phyloP scores from a whole-genome alignment of 2,113 vertebrate genomes.

The Ceratotherium simum region DNA sequence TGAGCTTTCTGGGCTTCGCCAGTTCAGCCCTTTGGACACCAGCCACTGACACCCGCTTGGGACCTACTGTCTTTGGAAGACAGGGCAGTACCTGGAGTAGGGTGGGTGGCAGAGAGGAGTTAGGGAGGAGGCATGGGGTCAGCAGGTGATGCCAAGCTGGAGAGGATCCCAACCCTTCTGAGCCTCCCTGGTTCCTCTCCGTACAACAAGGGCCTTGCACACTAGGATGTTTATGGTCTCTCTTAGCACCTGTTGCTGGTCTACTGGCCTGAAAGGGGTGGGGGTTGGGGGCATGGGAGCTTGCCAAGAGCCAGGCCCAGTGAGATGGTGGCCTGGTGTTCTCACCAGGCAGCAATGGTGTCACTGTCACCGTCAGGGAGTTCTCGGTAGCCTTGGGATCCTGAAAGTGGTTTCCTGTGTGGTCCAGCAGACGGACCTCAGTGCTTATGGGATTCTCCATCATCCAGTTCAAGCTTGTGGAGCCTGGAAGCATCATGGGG shows the following conservation, averaged over 20 bases:
- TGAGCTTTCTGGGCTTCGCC: neutral
- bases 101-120: neutral
- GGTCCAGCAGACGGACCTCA: conserved; percentile 22
- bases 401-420: neutral
- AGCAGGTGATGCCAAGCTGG: neutral
- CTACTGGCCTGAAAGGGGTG: neutral
- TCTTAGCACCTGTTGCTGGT: neutral
- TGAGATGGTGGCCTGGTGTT: neutral
- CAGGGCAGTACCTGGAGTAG: neutral
- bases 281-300: neutral
- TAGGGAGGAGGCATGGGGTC: neutral
- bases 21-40: neutral
- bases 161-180: neutral
- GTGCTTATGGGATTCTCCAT: conserved; percentile 16
- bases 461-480: neutral
- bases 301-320: conserved; percentile 12
- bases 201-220: neutral
- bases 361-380: neutral
- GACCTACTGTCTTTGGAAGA: neutral
- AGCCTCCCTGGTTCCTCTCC: neutral
- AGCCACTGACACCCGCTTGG: conserved; percentile 17
- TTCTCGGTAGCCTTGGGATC: neutral
- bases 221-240: neutral
- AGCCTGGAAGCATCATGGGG: neutral
- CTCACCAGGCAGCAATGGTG: neutral